Conservation (phyloP, 2,113 vertebrate genomes). For the Cacatua alba region DNA sequence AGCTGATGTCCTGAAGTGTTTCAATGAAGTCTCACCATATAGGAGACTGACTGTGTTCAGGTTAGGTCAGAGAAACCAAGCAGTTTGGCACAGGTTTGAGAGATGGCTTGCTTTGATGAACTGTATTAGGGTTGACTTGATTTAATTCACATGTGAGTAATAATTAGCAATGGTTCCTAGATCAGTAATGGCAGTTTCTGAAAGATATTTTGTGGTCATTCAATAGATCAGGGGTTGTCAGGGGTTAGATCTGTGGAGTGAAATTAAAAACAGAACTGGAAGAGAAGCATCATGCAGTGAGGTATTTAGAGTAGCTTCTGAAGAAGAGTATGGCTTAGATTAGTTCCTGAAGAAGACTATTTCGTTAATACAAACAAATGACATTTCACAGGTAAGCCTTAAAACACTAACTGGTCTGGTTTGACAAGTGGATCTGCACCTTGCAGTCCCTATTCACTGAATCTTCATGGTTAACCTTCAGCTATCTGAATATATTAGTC, state of each 20-base stretch:
- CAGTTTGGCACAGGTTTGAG: not conserved
- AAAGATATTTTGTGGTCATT: not conserved
- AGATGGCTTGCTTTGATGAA: not conserved
- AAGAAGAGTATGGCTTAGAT: not conserved
- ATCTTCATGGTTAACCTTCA: not conserved
- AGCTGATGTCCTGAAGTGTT: not conserved
- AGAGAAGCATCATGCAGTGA: not conserved
- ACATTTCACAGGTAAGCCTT: not conserved
- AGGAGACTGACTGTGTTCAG: not conserved
- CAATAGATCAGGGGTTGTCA: not conserved
- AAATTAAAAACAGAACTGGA: not conserved
- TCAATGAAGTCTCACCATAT: not conserved
- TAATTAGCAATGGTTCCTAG: not conserved
- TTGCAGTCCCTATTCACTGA: not conserved
- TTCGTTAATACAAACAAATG: not conserved
- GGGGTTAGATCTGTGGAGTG: not conserved
- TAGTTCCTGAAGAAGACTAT: not conserved
- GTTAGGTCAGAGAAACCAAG: not conserved
- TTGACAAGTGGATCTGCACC: not conserved
- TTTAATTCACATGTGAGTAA: not conserved
- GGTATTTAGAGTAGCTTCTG: not conserved
- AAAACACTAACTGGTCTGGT: not conserved
- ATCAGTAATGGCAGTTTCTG: not conserved
- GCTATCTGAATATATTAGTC: not conserved
- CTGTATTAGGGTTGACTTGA: not conserved